Evolutionary conservation across 2,888 invertebrate species (phyloP), one percentile per base, ranked within the genome.

Genomic region (Monochamus alternatus): DNA sequence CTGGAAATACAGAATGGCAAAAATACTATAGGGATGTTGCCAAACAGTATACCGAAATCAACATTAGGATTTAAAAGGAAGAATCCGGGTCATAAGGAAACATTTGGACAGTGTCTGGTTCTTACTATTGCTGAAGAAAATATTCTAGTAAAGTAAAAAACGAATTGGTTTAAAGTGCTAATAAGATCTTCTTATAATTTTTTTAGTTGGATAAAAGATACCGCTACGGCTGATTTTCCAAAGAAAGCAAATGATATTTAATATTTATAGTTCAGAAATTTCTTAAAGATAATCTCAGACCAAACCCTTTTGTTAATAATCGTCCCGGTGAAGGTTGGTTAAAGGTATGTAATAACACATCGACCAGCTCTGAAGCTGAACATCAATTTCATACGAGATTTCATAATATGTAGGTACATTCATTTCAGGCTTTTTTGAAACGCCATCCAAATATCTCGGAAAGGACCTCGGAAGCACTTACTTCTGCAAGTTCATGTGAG

Each of bases 151-250:
- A 4, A 66, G 66, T 66, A 52, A 52, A 52, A 31, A 65, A 47
- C 31, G 14, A 47, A 51, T 65, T 51, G 65, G 31, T 51, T 65
- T 65, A 51, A 30, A 44, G 47, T 10, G 12, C 51, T 66, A 52
- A 66, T 31, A 31, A 52, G 31, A n/a, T 66, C 51, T 51, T 52
- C 22, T 66, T 51, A 31, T 31, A 31, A 1, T 31, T 31, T 66
- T 66, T 66, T 66, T 66, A 66, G 51, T 47, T 66, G 66, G 52
- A 66, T 66, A 66, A 31, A 52, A 31, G 52, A 51, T 52, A 31
- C 31, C 51, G 66, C 52, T 52, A 52, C 5, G 52, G 32, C 31
- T 30, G 66, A 30, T 51, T 65, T 65, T 51, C 65, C 65, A 43
- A 63, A 43, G 59, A 59, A 59, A 59, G 22, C 59, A 59, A 59